Conservation (phyloP, 2,797 vertebrate genomes). For the Bradypus variegatus region DNA sequence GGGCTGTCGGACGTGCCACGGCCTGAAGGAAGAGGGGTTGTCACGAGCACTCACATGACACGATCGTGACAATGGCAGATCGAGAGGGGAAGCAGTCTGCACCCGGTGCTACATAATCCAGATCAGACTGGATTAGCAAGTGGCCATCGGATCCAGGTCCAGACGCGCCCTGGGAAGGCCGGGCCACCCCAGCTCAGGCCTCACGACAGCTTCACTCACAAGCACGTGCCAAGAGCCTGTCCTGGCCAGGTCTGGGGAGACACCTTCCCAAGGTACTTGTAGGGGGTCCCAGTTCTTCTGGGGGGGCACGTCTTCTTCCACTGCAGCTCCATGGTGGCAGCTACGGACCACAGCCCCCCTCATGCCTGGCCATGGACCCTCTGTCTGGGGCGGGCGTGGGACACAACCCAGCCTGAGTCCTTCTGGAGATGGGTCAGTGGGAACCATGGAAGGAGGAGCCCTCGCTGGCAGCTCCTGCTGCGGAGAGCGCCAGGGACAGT, state of each 20-base stretch:
- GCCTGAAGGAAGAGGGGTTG: accelerated
- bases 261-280: neutral
- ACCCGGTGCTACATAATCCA: accelerated
- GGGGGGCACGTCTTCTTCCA: neutral
- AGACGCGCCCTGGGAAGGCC: neutral
- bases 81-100: neutral
- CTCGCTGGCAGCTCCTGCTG: neutral
- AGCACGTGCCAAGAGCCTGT: accelerated
- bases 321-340: neutral
- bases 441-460: neutral
- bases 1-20: accelerated
- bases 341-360: neutral
- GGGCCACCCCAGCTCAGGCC: neutral
- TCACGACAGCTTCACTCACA: accelerated
- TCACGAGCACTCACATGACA: accelerated
- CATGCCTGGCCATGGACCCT: neutral
- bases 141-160: neutral
- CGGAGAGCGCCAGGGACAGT: neutral
- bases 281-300: neutral
- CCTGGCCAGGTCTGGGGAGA: neutral
- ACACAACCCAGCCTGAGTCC: neutral
- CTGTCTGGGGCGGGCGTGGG: neutral
- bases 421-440: neutral
- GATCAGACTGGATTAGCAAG: neutral
- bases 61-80: accelerated